Base-by-base conservation (phyloP, 2,113 vertebrate genomes). In the Vimba vimba region DNA sequence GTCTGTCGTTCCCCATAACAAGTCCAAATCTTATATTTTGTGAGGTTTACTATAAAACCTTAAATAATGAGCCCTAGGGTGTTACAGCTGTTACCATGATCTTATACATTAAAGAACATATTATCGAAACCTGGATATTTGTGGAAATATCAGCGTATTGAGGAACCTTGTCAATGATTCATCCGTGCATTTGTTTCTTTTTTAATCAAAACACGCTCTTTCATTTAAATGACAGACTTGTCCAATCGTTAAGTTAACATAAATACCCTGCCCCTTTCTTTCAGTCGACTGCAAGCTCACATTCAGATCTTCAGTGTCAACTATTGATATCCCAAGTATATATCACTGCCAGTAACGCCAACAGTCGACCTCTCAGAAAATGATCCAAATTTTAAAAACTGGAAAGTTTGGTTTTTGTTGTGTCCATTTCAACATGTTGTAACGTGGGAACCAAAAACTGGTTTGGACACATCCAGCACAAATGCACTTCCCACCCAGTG, bases 361-460 rank as follows among this genome's bases (percentile, higher is more conserved):
- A 79, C 76, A 68, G 25, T 50, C 5, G 8, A 0, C 17, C 7
- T 27, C 13, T 30, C 45, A 15, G 45, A 52, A 50, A 50, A 76
- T 9, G 25, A 19, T 25, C n/a, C 17, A 19, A 68, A 76, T 4
- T 25, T 45, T 47, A n/a, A 23, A 50, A 76, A 52, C 45, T 4
- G 74, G 45, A 76, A 52, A 6, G 74, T 76, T 78, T 7, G 76
- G 66, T 0, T 71, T 45, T 21, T 69, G 23, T 25, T 45, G 11
- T n/a, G 23, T 74, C 43, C 43, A 74, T 47, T 77, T 55, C 6
- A 50, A 50, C 25, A 78, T 52, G 17, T 69, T 52, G 25, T 50
- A 60, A 45, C 79, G 60, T 82, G 80, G 78, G 80, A 82, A 82
- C 25, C 45, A 33, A 82, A 50, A 82, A 82, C 80, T 52, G 64